A percentile compares a stretch with the other conserved stretches of the same genome.
Conservation (phyloP, 2,888 invertebrate species). For the Ennomos quercinarius region DNA sequence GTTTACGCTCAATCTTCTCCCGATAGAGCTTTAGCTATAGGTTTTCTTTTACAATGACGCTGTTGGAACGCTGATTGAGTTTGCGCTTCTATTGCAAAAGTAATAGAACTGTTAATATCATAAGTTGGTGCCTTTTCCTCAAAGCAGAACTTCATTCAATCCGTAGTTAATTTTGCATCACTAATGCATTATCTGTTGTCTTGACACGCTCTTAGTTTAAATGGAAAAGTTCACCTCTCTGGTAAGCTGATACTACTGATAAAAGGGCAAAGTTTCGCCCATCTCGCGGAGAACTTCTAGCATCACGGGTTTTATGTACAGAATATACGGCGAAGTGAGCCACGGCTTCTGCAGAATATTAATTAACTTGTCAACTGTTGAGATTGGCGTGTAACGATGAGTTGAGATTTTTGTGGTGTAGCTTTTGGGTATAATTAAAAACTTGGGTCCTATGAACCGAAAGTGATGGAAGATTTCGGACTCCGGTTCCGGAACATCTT, state of each 20-base stretch:
- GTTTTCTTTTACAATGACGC: too few species aligned
- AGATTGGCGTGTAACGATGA: conserved; percentile 21
- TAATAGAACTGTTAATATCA: too few species aligned
- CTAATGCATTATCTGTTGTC: conserved; percentile 34
- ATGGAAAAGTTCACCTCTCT: conserved; percentile 38
- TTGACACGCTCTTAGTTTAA: conserved; percentile 28
- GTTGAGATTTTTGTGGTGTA: background rate
- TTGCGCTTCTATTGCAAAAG: too few species aligned
- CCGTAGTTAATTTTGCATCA: conserved; percentile 21
- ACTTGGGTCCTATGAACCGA: too few species aligned
- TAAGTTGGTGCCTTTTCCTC: background rate
- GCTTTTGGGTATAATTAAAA: too few species aligned
- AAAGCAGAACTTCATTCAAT: conserved; percentile 5
- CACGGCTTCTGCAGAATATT: conserved; percentile 22
- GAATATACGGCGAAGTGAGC: conserved; percentile 18
- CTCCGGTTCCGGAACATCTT: too few species aligned
- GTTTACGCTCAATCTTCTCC: too few species aligned
- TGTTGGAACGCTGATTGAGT: too few species aligned
- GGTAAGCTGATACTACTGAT: conserved; percentile 38
- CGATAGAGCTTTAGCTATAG: too few species aligned
- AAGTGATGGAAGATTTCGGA: too few species aligned
- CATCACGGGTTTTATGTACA: conserved; percentile 23
- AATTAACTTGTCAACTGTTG: conserved; percentile 26
- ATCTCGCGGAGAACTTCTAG: conserved; percentile 19
- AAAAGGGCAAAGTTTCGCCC: conserved; percentile 26